phyloP scores from a whole-genome alignment of 2,888 invertebrate species.

The Boloria selene region DNA sequence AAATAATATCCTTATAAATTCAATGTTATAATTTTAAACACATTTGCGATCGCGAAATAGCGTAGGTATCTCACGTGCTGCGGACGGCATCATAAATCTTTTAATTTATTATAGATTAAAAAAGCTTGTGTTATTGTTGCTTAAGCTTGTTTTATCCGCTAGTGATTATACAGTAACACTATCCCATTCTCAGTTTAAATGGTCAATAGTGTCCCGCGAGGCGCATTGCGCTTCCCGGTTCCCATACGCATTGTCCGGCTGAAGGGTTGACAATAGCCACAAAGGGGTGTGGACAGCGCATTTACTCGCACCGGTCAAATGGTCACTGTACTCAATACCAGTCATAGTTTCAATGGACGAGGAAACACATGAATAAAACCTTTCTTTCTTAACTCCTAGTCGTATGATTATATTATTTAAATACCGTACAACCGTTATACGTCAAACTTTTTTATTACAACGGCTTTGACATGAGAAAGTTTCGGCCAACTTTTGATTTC shows the following conservation, averaged over 20 bases:
- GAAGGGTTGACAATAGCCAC: constrained; percentile 73
- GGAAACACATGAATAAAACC: constrained; percentile 77
- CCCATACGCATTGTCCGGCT: constrained; percentile 69
- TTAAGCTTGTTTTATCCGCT: constrained; percentile 29
- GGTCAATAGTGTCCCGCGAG: constrained; percentile 56
- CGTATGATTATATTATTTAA: constrained; percentile 77
- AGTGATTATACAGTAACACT: constrained; percentile 48
- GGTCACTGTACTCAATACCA: constrained; percentile 68
- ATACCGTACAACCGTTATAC: constrained; percentile 72
- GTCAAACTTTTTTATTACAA: constrained; percentile 68
- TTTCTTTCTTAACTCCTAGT: constrained; percentile 64
- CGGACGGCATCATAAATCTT: constrained; percentile 15
- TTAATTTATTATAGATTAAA: constrained; percentile 20
- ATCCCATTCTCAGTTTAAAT: constrained; percentile 64
- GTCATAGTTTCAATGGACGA: constrained; percentile 69
- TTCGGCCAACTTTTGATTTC: constrained; percentile 35
- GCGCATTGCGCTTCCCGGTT: constrained; percentile 70
- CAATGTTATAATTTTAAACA: constrained; percentile 22
- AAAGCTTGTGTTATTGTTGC: constrained; percentile 16
- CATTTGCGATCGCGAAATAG: constrained; percentile 9
- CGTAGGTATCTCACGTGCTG: constrained; percentile 16
- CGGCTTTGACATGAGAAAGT: constrained; percentile 73
- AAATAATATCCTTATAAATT: constrained; percentile 26
- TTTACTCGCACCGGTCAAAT: constrained; percentile 74
- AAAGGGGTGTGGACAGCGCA: constrained; percentile 79